These are phyloP conservation scores for Phylloscopus trochilus DNA, from an alignment of 2,113 vertebrate species.

Conservation along the genomic window DNA sequence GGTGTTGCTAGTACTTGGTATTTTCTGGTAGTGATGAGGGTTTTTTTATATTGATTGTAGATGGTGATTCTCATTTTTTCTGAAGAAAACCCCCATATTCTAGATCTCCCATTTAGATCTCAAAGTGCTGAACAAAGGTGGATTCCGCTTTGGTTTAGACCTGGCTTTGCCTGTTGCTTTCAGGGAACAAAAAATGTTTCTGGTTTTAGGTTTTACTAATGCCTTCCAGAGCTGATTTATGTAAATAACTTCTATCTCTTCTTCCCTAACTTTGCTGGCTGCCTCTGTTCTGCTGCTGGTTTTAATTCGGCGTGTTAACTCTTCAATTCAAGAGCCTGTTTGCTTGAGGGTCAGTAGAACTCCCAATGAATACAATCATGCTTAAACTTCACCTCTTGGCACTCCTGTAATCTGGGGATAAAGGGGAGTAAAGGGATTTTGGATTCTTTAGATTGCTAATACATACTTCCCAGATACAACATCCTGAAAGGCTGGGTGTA, in stretches of 20 bases:
- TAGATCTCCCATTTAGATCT: background rate
- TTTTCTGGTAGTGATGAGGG: background rate
- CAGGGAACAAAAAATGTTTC: background rate
- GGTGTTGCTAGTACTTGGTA: background rate
- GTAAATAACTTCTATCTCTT: background rate
- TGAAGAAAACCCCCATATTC: fast-evolving
- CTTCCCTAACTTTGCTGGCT: background rate
- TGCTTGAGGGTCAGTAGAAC: background rate
- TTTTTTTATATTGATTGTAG: background rate
- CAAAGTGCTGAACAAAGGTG: background rate
- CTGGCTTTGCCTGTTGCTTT: background rate
- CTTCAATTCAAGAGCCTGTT: background rate
- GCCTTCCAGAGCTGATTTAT: background rate
- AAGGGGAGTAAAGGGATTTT: background rate
- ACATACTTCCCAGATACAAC: background rate
- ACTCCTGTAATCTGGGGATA: background rate
- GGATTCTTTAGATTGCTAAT: background rate
- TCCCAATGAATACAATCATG: background rate
- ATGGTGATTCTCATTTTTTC: background rate
- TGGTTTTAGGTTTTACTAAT: background rate
- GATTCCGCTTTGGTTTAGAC: background rate
- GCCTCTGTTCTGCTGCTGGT: background rate
- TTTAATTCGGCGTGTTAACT: background rate
- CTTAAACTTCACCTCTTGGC: background rate
- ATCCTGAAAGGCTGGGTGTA: background rate